These are phyloP conservation scores for Pipistrellus nathusii DNA, from an alignment of 2,797 vertebrate genomes.

Conservation along the genomic window DNA sequence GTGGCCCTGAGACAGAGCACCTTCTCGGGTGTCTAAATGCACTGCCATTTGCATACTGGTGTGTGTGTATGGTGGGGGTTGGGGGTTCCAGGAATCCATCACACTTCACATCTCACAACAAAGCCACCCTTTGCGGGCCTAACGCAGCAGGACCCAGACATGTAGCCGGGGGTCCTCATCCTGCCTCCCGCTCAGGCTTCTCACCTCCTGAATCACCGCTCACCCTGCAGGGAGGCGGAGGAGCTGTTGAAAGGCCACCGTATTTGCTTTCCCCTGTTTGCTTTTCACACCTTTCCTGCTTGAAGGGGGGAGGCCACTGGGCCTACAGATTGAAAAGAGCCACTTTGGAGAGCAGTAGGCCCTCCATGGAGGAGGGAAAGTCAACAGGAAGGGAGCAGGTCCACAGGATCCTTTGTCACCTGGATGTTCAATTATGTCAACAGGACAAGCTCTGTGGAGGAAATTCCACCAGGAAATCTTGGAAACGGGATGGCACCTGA, in stretches of 20 bases:
- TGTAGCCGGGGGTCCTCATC: background rate
- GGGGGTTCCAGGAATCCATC: slow-evolving; percentile 29
- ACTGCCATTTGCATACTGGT: background rate
- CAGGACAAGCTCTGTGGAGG: slow-evolving; percentile 70
- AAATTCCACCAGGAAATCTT: slow-evolving; percentile 69
- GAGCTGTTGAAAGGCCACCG: slow-evolving; percentile 26
- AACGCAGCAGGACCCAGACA: slow-evolving; percentile 53
- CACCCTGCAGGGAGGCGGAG: background rate
- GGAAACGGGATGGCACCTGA: slow-evolving; percentile 61
- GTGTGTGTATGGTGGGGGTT: too few species aligned
- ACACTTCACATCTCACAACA: slow-evolving; percentile 54
- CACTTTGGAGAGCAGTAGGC: slow-evolving; percentile 14
- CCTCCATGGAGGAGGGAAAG: slow-evolving; percentile 41
- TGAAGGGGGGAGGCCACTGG: background rate
- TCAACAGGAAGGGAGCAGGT: slow-evolving; percentile 74
- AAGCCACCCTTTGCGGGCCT: slow-evolving; percentile 59
- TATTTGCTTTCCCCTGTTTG: slow-evolving; percentile 74
- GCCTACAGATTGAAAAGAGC: slow-evolving; percentile 64
- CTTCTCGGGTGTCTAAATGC: background rate
- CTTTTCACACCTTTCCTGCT: slow-evolving; percentile 77
- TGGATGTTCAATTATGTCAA: slow-evolving; percentile 74
- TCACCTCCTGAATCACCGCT: slow-evolving; percentile 30
- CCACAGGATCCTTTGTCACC: slow-evolving; percentile 72
- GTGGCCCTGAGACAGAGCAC: background rate
- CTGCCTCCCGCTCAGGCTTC: slow-evolving; percentile 42